Evolutionary conservation across 37 sponge, comb jelly and placozoan genomes (phyloP).

Genomic region (Crambe crambe): DNA sequence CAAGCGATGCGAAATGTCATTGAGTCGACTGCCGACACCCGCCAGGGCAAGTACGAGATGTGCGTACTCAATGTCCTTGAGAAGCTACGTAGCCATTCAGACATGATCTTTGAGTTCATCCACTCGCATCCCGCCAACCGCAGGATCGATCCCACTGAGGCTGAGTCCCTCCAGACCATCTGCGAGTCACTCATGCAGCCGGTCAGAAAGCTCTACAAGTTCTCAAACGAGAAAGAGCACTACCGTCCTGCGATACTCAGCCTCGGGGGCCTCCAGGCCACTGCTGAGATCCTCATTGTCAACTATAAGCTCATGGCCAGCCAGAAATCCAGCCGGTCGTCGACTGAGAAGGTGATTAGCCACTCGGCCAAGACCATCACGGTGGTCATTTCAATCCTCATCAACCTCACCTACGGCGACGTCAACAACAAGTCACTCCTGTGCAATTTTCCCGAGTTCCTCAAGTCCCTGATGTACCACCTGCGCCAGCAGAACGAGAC

Average conservation of each 20-base stretch:
- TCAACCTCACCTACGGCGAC: constrained; percentile 90
- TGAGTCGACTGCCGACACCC: constrained; percentile 28
- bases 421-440: constrained; percentile 72
- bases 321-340: background rate
- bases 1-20: constrained; percentile 66
- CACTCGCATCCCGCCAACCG: constrained; percentile 7
- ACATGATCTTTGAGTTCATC: constrained; percentile 58
- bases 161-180: constrained; percentile 27
- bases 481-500: constrained; percentile 49
- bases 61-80: constrained; percentile 57
- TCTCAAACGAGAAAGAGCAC: constrained; percentile 73
- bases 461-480: constrained; percentile 74
- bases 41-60: constrained; percentile 54
- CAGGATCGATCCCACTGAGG: constrained; percentile 15
- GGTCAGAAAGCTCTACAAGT: constrained; percentile 68
- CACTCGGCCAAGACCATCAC: constrained; percentile 61
- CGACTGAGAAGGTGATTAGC: constrained; percentile 34
- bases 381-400: constrained; percentile 66
- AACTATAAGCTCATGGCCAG: constrained; percentile 49
- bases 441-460: constrained; percentile 70
- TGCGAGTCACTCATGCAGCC: constrained; percentile 46
- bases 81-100: constrained; percentile 57
- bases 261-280: constrained; percentile 80
- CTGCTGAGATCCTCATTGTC: constrained; percentile 72
- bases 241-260: constrained; percentile 74